Evolutionary conservation across 2,113 vertebrate genomes (phyloP), one percentile per base, ranked within the genome.

Genomic region (Oryzias javanicus): DNA sequence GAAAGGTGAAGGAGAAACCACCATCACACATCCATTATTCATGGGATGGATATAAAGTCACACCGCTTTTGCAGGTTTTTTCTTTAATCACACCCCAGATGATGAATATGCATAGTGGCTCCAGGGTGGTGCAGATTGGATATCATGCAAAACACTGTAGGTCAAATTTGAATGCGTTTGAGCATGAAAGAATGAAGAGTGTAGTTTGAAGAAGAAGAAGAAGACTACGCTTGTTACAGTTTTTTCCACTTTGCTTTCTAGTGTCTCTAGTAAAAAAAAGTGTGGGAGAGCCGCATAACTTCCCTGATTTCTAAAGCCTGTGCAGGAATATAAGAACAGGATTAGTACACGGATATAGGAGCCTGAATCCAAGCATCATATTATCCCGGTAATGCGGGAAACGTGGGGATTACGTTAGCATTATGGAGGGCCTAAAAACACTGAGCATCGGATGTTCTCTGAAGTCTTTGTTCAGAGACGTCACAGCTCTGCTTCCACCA

Each of bases 11-110:
- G 74, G 66, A 87, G 82, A 81, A 74, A 83, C 89, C 86, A 88
- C 86, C 90, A 90, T 90, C 86, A 42, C 50, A 48, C 75, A 86
- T 89, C 72, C 77, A 89, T 90, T 87, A 89, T 90, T 90, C 82
- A 92, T 87, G 52, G 57, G 1, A 68, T 81, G 72, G 71, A 89
- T 86, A 92, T 90, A 46, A 88, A 87, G 84, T 85, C 59, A 61
- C 61, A 48, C 76, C 61, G 68, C 86, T 86, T 89, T 91, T 88
- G 85, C 80, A 81, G 83, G 71, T 57, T 85, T 35, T 35, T 35
- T 35, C 10, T 89, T 89, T 89, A 90, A 90, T 91, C 88, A 86
- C 86, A 86, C 88, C 80, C 44, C 67, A 56, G 70, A 75, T 83
- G 67, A 88, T 88, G 82, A 88, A 90, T 89, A 90, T 90, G 87